These are phyloP conservation scores for Euleptes europaea DNA, from an alignment of 2,113 vertebrate genomes.

Conservation along the genomic window DNA sequence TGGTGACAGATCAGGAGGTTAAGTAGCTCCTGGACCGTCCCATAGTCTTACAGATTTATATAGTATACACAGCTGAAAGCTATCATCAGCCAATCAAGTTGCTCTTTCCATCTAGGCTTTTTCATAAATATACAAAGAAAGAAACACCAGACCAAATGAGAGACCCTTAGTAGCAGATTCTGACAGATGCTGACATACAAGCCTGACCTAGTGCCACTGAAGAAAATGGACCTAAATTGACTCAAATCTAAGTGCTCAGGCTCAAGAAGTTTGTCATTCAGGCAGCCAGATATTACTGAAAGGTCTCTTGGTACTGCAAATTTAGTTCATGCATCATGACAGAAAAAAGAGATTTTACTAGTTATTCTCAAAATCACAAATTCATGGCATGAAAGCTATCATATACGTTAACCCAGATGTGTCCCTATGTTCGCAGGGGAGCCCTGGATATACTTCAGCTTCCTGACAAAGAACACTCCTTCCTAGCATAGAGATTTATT, in stretches of 20 bases:
- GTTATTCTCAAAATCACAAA: not conserved
- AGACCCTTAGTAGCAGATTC: conserved; percentile 5
- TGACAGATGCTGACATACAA: conserved; percentile 10
- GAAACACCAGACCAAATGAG: conserved; percentile 23
- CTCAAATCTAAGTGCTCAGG: not conserved
- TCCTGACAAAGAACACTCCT: not conserved
- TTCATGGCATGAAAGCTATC: not conserved
- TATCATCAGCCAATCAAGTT: conserved; percentile 20
- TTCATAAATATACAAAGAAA: not conserved
- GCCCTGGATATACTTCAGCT: not conserved
- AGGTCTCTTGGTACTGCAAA: conserved; percentile 26
- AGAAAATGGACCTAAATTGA: conserved; percentile 9
- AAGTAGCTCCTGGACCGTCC: conserved; percentile 1
- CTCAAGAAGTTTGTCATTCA: not conserved
- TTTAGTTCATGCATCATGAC: not conserved
- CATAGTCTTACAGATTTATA: conserved; percentile 10
- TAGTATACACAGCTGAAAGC: conserved; percentile 23
- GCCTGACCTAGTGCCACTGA: not conserved
- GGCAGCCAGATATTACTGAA: conserved; percentile 24
- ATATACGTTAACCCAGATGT: not conserved
- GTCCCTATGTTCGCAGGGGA: not conserved
- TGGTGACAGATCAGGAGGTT: conserved; percentile 11
- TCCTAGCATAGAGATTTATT: not conserved
- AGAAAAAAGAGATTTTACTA: not conserved
- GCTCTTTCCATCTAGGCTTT: not conserved